Evolutionary conservation across 2,113 vertebrate genomes (phyloP), one percentile per base, ranked within the genome.

Genomic region (Hyaena hyaena): DNA sequence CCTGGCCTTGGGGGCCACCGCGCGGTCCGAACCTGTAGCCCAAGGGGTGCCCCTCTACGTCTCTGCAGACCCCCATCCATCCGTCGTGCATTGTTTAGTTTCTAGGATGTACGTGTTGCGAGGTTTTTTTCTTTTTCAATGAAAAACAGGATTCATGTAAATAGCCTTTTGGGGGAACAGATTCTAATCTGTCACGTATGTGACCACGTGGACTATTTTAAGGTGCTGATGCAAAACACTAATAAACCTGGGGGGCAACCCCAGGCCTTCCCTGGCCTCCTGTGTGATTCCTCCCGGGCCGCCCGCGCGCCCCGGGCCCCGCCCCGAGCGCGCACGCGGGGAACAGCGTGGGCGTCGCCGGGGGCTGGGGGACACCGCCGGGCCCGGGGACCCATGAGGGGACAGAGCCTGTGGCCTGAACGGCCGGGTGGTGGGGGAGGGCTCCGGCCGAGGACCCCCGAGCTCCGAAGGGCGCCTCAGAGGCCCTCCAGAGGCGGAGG

Each of bases 181-280:
- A 97, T 39, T 31, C 73, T 97, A 97, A 98, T 66, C 93, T 39
- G 90, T 97, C 98, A 98, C 90, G 33, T 95, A 73, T 61, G 98
- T 58, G 73, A 98, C 98, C 97, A 97, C 97, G 86, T 98, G 98
- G 98, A 98, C 97, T 97, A 96, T 96, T 98, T 97, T 94, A 98
- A 97, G 98, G 98, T 98, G 98, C 98, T 99, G 98, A 98, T 96
- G 98, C 98, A 97, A 98, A 97, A 98, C 98, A 98, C 98, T 98
- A 98, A 99, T 98, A 99, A 99, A 98, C 97, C 97, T 95, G 98
- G 97, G 96, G 93, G 97, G 97, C 93, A 48, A 43, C 19, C 15
- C 92, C 21, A 16, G 73, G 83, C 68, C 68, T 35, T 2, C 43
- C 58, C 31, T 6, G 3, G 66, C 83, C 79, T 87, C 58, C 50